These are phyloP conservation scores for Picus viridis DNA, from an alignment of 2,797 vertebrate species.

Conservation along the genomic window DNA sequence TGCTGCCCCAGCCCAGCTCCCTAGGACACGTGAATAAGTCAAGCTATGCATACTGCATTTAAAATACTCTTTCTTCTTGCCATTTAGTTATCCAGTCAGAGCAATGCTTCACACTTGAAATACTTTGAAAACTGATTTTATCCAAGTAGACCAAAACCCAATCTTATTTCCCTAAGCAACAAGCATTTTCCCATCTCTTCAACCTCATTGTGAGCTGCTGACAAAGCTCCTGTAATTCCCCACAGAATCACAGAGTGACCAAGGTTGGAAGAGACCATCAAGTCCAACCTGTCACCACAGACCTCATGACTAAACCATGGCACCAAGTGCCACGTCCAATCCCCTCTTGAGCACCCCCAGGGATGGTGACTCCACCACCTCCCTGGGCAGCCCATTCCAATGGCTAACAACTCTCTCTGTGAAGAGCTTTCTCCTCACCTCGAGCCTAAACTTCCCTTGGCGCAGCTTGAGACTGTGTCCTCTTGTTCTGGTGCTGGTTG, in stretches of 20 bases:
- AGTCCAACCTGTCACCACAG: too few relatives aligned
- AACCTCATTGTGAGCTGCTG: background rate
- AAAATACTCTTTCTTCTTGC: background rate
- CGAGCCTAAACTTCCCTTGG: too few relatives aligned
- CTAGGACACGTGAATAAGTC: background rate
- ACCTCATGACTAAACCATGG: too few relatives aligned
- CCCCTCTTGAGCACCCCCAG: too few relatives aligned
- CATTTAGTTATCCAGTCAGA: background rate
- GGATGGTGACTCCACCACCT: too few relatives aligned
- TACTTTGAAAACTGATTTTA: background rate
- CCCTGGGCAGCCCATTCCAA: too few relatives aligned
- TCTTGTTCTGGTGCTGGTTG: too few relatives aligned
- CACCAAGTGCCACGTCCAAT: too few relatives aligned
- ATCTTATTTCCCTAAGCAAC: background rate
- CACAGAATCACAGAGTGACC: background rate
- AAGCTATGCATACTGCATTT: background rate
- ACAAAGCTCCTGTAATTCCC: conserved; percentile 10
- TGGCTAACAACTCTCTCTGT: too few relatives aligned
- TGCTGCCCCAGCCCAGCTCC: background rate
- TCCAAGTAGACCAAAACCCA: background rate
- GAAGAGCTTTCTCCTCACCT: too few relatives aligned
- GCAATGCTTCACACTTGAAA: background rate
- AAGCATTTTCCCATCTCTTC: background rate
- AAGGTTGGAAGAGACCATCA: too few relatives aligned
- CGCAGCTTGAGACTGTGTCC: too few relatives aligned